Conservation (phyloP, 2,797 vertebrate species). For the Cetoscarus ocellatus region DNA sequence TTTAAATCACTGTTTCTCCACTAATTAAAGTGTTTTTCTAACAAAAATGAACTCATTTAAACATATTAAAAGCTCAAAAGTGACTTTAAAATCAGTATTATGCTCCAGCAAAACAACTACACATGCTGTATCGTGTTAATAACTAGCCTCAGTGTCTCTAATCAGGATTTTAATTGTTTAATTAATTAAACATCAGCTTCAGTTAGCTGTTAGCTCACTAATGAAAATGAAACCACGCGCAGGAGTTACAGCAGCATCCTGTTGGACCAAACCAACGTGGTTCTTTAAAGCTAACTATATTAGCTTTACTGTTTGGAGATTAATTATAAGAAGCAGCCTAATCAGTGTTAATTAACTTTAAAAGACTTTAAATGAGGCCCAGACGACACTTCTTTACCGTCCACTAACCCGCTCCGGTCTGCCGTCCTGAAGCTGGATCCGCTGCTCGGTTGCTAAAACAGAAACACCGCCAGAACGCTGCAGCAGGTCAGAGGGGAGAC, state of each 20-base stretch:
- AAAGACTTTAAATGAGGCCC: neutral
- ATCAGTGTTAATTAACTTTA: no score
- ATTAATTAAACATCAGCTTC: no score
- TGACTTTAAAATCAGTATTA: no score
- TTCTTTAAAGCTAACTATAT: neutral
- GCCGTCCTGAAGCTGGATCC: neutral
- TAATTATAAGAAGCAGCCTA: no score
- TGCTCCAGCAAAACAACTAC: no score
- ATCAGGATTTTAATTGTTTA: neutral
- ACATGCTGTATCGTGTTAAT: neutral
- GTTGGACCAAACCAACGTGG: no score
- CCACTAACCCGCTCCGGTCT: neutral
- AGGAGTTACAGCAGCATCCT: neutral
- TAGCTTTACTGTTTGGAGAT: no score
- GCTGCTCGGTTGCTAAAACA: constrained; percentile 46
- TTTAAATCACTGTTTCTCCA: no score
- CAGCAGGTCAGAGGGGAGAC: neutral
- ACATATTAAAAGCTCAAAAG: no score
- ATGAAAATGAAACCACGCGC: neutral
- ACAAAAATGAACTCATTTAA: no score
- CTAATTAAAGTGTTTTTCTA: no score
- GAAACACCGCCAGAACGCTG: neutral
- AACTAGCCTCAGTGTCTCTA: neutral
- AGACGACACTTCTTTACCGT: constrained; percentile 6
- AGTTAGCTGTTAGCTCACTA: constrained; percentile 18